Evolutionary conservation across 2,888 invertebrate species (phyloP), one percentile per base, ranked within the genome.

Genomic region (Blastobasis adustella): DNA sequence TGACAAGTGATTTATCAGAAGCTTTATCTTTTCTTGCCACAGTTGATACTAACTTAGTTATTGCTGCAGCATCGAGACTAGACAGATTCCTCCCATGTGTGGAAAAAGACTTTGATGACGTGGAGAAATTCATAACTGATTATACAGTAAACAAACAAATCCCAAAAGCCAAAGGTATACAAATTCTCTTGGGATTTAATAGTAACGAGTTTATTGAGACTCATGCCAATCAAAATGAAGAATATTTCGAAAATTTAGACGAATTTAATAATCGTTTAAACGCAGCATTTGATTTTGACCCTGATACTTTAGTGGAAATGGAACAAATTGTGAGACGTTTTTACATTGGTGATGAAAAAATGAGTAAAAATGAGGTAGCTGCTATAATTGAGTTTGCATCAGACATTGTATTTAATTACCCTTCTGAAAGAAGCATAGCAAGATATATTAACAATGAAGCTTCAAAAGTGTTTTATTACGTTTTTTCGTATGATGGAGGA

Each of bases 121-220:
- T 73, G 0, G 72, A 76, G 43, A 58, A 63, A 1, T 71, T 82
- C 49, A 52, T 82, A 39, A 58, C 67, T 4, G 62, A 62, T 10
- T 61, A 67, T 54, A 74, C 79, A 57, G 53, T 73, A 2, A 65
- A 65, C 43, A 54, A 67, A 37, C 44, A 58, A n/a, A 53, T 62
- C 1, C 65, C 72, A 0, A 79, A 74, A 66, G 67, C 61, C 0
- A 66, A 56, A 45, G 59, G 65, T 36, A 61, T 75, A 9, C 63
- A 73, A 5, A 56, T 80, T 36, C 50, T 83, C 9, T 58, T 75
- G 4, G 83, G 83, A 3, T 79, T 72, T 45, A 78, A 63, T 45
- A 65, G 69, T 45, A 57, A 71, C 41, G 83, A 83, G 63, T 36
- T 41, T 9, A 49, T 69, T 7, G 5, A 10, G 0, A 4, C 0